A percentile compares a stretch with the other conserved stretches of the same genome.
Evolutionary conservation across 1,140 invertebrate species (phyloP).

Genomic region (Chionoecetes opilio): DNA sequence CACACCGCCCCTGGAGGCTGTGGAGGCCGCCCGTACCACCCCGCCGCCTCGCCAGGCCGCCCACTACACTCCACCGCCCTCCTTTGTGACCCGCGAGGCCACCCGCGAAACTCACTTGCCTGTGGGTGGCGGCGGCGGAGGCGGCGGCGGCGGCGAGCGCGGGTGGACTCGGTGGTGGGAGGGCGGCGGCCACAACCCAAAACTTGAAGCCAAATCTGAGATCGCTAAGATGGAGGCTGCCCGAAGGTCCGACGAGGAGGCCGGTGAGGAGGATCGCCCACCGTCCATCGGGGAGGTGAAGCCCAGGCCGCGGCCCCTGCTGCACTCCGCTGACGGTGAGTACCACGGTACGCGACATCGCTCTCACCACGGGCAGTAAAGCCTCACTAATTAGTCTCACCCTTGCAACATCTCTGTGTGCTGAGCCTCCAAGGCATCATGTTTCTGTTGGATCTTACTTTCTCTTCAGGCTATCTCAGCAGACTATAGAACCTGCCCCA

Average conservation of each 20-base stretch:
- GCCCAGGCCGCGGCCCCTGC: constrained; percentile 21
- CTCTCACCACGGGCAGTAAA: too few species aligned
- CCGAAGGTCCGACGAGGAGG: constrained; percentile 51
- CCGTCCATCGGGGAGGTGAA: constrained; percentile 33
- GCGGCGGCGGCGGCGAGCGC: constrained; percentile 64
- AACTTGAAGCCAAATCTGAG: constrained; percentile 47
- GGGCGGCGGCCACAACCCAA: constrained; percentile 56
- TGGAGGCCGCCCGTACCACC: constrained; percentile 69
- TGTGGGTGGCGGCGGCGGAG: constrained; percentile 50
- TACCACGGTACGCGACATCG: neutral
- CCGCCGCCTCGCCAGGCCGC: constrained; percentile 40
- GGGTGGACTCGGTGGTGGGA: constrained; percentile 80
- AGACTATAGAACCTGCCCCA: too few species aligned
- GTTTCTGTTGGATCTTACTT: too few species aligned
- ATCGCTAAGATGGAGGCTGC: constrained; percentile 59
- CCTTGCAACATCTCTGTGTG: neutral
- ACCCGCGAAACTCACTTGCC: constrained; percentile 59
- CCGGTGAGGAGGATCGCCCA: constrained; percentile 12
- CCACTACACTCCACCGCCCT: constrained; percentile 46
- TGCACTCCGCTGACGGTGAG: constrained; percentile 45
- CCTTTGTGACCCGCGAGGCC: constrained; percentile 60
- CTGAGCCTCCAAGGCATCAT: neutral
- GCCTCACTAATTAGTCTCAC: too few species aligned
- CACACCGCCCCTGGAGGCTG: constrained; percentile 71
- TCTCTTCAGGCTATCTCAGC: too few species aligned